These are phyloP conservation scores for Hanleya hanleyi DNA, from an alignment of 2,888 invertebrate species.

Conservation along the genomic window DNA sequence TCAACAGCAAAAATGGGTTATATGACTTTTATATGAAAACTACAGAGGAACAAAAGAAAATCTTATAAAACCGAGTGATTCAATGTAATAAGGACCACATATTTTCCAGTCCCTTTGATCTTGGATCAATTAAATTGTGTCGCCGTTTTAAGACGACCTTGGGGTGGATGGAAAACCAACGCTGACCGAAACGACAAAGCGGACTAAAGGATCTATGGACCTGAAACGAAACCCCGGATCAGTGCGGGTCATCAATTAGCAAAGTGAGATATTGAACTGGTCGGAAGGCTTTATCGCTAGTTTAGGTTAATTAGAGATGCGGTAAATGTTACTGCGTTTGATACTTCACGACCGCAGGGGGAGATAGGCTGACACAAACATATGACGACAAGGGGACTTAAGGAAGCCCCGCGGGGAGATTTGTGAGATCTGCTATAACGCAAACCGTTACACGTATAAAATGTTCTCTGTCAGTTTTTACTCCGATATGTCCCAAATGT, in stretches of 20 bases:
- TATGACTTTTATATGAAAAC: neutral
- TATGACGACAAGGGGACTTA: constrained; percentile 7
- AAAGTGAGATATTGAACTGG: constrained; percentile 1
- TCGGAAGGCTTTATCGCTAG: neutral
- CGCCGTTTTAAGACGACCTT: neutral
- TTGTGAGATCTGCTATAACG: neutral
- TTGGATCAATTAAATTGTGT: neutral
- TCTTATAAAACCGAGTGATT: neutral
- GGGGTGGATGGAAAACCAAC: neutral
- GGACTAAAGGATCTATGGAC: neutral
- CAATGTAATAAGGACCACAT: neutral
- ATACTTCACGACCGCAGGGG: neutral
- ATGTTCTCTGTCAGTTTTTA: too few species aligned
- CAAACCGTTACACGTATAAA: too few species aligned
- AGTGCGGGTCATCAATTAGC: neutral
- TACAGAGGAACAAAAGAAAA: neutral
- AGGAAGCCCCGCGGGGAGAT: neutral
- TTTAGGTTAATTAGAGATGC: constrained; percentile 8
- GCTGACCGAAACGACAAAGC: neutral
- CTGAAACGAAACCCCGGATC: neutral
- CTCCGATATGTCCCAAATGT: too few species aligned
- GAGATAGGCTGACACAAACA: neutral
- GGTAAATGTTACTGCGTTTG: constrained; percentile 5
- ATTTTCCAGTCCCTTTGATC: neutral
- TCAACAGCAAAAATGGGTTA: too few species aligned